A percentile compares a stretch with the other conserved stretches of the same genome.
Evolutionary conservation across 2,113 vertebrate genomes (phyloP).

Genomic region (Patagioenas fasciata): DNA sequence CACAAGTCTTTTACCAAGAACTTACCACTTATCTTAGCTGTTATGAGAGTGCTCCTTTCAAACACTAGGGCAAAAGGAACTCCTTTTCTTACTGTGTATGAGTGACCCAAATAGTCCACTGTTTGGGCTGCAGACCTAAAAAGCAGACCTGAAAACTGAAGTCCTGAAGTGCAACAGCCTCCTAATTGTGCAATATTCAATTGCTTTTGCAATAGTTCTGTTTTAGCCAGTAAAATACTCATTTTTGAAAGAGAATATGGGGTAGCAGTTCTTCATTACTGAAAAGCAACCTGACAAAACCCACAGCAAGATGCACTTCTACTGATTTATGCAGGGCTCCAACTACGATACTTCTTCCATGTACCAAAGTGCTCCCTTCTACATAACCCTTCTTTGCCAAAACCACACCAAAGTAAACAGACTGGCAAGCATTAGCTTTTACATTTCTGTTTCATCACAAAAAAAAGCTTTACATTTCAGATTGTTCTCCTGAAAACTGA

Average conservation of each 20-base stretch:
- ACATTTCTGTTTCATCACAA: neutral
- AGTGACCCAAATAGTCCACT: neutral
- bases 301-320: neutral
- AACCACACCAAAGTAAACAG: neutral
- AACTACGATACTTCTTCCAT: neutral
- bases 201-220: neutral
- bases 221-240: neutral
- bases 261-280: neutral
- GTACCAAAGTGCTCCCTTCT: neutral
- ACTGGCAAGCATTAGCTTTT: neutral
- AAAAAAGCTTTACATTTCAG: neutral
- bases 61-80: neutral
- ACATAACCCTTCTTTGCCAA: neutral
- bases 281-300: neutral
- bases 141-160: neutral
- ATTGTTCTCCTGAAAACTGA: neutral
- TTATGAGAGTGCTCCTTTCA: neutral
- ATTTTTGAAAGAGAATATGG: neutral
- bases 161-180: neutral
- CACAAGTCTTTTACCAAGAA: neutral
- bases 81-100: neutral
- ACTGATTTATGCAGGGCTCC: neutral
- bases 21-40: neutral
- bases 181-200: neutral
- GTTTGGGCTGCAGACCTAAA: neutral